A percentile compares a stretch with the other conserved stretches of the same genome.
phyloP scores from a whole-genome alignment of 2,888 invertebrate species.

The Nemotelus pantherinus region DNA sequence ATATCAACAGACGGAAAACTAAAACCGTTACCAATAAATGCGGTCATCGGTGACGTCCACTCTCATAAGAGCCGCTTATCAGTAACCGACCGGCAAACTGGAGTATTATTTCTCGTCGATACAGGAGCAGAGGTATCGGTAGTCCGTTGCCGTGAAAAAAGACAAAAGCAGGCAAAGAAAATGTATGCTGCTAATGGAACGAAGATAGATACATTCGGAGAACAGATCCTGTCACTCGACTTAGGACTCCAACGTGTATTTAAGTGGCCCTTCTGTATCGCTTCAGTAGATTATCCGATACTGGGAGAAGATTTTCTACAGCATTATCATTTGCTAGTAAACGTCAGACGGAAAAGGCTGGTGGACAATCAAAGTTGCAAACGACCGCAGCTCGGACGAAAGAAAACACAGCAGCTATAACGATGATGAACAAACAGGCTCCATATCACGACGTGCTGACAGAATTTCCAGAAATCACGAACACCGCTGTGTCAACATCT shows the following conservation, averaged over 20 bases:
- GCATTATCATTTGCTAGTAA: not conserved
- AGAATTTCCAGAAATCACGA: not conserved
- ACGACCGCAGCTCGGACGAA: not conserved
- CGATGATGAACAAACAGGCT: not conserved
- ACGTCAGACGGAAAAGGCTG: not conserved
- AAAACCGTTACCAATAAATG: not conserved
- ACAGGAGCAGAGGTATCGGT: slow-evolving; percentile 18
- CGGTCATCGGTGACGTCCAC: not conserved
- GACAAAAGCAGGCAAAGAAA: not conserved
- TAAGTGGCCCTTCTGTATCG: not conserved
- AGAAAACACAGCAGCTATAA: not conserved
- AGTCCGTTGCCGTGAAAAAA: not conserved
- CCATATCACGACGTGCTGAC: slow-evolving; percentile 3
- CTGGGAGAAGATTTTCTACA: slow-evolving; percentile 14
- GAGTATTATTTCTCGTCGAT: not conserved
- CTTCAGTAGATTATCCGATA: not conserved
- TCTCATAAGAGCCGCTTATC: slow-evolving; percentile 7
- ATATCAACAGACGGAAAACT: not conserved
- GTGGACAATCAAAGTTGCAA: not conserved
- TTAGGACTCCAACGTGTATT: not conserved
- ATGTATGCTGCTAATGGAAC: slow-evolving; percentile 11
- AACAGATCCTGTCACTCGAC: not conserved
- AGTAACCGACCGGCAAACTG: not conserved
- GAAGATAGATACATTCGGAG: not conserved
- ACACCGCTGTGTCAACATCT: not conserved